Evolutionary conservation across 2,113 vertebrate genomes (phyloP).

Genomic region (Labeo rohita): DNA sequence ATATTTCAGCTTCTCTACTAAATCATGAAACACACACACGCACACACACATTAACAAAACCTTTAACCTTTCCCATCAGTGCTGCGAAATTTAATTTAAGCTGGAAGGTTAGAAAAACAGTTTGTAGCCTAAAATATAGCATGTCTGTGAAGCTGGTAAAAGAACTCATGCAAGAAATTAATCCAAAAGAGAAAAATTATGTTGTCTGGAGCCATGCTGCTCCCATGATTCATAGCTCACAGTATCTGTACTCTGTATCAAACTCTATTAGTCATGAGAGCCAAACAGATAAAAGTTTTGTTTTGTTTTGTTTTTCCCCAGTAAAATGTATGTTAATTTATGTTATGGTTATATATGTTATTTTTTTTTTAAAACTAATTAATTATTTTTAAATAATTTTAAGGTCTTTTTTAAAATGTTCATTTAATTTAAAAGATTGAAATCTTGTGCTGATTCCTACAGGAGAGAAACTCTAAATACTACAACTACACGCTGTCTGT

Average conservation of each 20-base stretch:
- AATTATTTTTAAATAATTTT: no score
- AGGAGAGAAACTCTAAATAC: conserved; percentile 98
- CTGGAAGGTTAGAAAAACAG: neutral
- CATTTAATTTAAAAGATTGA: no score
- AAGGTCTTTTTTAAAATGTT: no score
- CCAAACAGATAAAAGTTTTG: no score
- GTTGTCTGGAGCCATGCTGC: neutral
- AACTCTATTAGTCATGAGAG: no score
- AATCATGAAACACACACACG: no score
- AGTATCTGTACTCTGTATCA: no score
- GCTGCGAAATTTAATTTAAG: neutral
- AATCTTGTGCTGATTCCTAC: conserved; percentile 15
- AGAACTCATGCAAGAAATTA: neutral
- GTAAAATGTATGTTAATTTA: neutral
- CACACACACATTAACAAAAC: neutral
- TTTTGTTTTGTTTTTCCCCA: no score
- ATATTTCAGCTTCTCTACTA: no score
- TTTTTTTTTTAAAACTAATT: no score
- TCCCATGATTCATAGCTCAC: no score
- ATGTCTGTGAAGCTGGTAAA: neutral
- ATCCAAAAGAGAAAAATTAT: neutral
- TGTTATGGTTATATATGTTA: neutral
- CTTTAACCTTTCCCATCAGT: conserved; percentile 22
- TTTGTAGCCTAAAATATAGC: neutral
- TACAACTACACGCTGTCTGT: conserved; percentile 97